A percentile compares a stretch with the other conserved stretches of the same genome.
Evolutionary conservation across 2,888 invertebrate species (phyloP).

Genomic region (Eueremaeus valkanovi): DNA sequence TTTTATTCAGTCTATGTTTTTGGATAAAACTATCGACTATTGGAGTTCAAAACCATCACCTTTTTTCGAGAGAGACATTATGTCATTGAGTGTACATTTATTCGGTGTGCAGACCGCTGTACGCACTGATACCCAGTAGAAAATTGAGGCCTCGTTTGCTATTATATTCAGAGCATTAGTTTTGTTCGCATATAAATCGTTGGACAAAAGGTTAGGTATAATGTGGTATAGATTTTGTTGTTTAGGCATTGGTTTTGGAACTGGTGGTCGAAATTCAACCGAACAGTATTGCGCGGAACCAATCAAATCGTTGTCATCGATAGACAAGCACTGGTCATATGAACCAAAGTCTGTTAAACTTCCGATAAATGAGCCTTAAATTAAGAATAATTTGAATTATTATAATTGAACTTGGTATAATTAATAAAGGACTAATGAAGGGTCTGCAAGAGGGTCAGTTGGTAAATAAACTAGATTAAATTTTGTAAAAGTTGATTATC

Average conservation of each 20-base stretch:
- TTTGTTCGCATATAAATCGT: background rate
- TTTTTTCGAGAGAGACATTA: slow-evolving; percentile 31
- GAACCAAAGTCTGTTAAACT: slow-evolving; percentile 37
- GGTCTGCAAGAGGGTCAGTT: too few relatives aligned
- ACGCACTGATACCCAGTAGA: slow-evolving; percentile 42
- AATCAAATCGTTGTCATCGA: background rate
- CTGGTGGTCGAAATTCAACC: background rate
- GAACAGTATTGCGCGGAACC: slow-evolving; percentile 31
- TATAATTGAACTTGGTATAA: too few relatives aligned
- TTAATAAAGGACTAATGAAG: too few relatives aligned
- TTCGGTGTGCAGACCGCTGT: slow-evolving; percentile 42
- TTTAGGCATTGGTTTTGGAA: slow-evolving; percentile 34
- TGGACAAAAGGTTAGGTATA: background rate
- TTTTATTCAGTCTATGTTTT: too few relatives aligned
- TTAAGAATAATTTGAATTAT: too few relatives aligned
- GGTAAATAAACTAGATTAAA: too few relatives aligned
- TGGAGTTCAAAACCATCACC: too few relatives aligned
- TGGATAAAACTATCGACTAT: too few relatives aligned
- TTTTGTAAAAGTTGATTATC: background rate
- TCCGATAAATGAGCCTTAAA: slow-evolving; percentile 32
- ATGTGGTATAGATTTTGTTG: slow-evolving; percentile 31
- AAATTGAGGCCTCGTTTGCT: slow-evolving; percentile 36
- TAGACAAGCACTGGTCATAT: slow-evolving; percentile 41
- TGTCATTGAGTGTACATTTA: slow-evolving; percentile 39
- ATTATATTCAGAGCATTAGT: slow-evolving; percentile 9